Conservation (phyloP, 2,888 invertebrate genomes). For the Synanthedon myopaeformis region DNA sequence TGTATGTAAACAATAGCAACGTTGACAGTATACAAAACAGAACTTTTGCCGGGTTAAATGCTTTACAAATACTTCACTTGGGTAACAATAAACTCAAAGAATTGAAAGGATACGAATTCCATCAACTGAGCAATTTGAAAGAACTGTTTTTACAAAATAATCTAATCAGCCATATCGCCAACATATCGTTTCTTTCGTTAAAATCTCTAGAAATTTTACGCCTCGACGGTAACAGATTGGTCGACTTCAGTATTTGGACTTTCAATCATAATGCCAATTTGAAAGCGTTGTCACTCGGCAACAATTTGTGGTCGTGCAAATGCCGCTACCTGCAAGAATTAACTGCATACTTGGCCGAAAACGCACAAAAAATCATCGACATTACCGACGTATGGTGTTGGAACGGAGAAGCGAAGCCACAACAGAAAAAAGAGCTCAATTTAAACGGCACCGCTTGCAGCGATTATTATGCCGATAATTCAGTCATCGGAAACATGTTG, state of each 20-base stretch:
- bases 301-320: slow-evolving; percentile 91
- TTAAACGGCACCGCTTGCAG: slow-evolving; percentile 88
- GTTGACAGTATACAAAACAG: slow-evolving; percentile 89
- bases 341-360: slow-evolving; percentile 85
- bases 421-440: slow-evolving; percentile 83
- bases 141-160: slow-evolving; percentile 91
- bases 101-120: slow-evolving; percentile 87
- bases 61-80: slow-evolving; percentile 83
- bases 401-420: slow-evolving; percentile 79
- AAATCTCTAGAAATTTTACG: slow-evolving; percentile 83
- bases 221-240: slow-evolving; percentile 86
- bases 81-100: slow-evolving; percentile 86
- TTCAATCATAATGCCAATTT: slow-evolving; percentile 76
- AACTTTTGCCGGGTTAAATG: slow-evolving; percentile 88
- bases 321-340: slow-evolving; percentile 89
- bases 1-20: slow-evolving; percentile 87
- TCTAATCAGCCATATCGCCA: slow-evolving; percentile 81
- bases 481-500: slow-evolving; percentile 85
- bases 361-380: slow-evolving; percentile 83
- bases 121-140: slow-evolving; percentile 80
- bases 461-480: slow-evolving; percentile 86
- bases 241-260: slow-evolving; percentile 84
- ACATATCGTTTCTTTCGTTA: slow-evolving; percentile 82
- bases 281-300: slow-evolving; percentile 81
- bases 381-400: slow-evolving; percentile 84